Evolutionary conservation across 2,888 invertebrate genomes (phyloP), one percentile per base, ranked within the genome.

Genomic region (Chrysina gloriosa): DNA sequence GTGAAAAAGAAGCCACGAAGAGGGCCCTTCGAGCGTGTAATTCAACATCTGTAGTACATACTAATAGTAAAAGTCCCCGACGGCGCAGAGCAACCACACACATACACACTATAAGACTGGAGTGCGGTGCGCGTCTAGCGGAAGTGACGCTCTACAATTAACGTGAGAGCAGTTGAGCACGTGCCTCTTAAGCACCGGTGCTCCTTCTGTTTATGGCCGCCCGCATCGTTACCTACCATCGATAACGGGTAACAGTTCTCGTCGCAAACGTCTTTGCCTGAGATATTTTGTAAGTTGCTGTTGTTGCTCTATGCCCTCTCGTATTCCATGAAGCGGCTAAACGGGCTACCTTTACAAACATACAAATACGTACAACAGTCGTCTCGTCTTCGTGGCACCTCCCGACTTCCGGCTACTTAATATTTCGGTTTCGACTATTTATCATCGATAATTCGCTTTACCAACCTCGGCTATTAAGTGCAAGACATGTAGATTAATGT

Each of bases 111-210:
- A n/a, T 61, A 42, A 42, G 58, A 42, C 27, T 61, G 42, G 58
- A 61, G 64, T 61, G 69, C 65, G 70, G 67, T 61, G 68, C 68
- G 70, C 71, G 72, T 74, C 69, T 68, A 69, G 69, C 67, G 73
- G 73, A 73, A 74, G 70, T 74, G 73, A 72, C 71, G 70, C 71
- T 72, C 73, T 74, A 73, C 74, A 74, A 75, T 75, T 74, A 75
- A 74, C 74, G 66, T 71, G 70, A 73, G 71, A 68, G 73, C 64
- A 69, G 69, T 70, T 67, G 63, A 72, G 73, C 73, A 73, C 73
- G 72, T 71, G 73, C 70, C 72, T 63, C 71, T 73, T 70, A 69
- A 73, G 67, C 66, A 70, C 71, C 66, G 71, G 71, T 69, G 63
- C 67, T 69, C 68, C 71, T 71, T 71, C 70, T 71, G 70, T 72